Percentiles rank a stretch among this genome's conserved stretches.
Conservation (phyloP, 2,888 invertebrate genomes). For the Agriotes lineatus region DNA sequence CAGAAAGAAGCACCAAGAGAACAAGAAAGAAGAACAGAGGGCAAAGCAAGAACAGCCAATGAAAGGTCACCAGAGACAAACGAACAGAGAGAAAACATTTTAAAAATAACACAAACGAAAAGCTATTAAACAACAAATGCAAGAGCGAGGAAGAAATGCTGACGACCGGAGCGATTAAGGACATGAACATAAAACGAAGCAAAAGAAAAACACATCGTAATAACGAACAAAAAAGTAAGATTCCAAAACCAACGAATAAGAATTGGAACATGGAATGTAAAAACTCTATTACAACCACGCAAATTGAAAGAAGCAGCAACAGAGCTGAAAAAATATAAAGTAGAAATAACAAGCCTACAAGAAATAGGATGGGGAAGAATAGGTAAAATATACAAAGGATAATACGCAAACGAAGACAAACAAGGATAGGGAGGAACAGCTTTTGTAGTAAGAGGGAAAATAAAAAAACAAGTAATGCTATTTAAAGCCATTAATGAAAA, state of each 20-base stretch:
- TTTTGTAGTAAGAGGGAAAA: constrained; percentile 1
- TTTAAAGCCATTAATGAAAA: constrained; percentile 3
- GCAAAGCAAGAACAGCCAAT: no score
- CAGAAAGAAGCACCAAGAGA: no score
- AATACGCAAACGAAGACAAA: constrained; percentile 12
- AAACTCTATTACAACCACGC: not conserved
- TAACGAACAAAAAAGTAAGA: not conserved
- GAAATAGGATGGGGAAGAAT: not conserved
- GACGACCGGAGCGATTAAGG: no score
- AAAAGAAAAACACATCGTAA: no score
- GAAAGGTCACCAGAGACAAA: no score
- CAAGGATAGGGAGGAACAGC: constrained; percentile 16
- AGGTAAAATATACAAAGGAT: constrained; percentile 12
- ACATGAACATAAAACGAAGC: no score
- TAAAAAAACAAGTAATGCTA: constrained; percentile 2
- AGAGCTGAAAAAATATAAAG: not conserved
- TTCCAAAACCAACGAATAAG: not conserved
- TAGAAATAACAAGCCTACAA: constrained; percentile 2
- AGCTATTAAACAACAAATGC: no score
- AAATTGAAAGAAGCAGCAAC: not conserved
- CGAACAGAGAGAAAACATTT: no score
- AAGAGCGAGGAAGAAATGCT: no score
- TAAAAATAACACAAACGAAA: no score
- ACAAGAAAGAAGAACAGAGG: no score
- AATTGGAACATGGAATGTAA: not conserved